Conservation (phyloP, 2,888 invertebrate genomes). For the Pristionchus exspectatus region DNA sequence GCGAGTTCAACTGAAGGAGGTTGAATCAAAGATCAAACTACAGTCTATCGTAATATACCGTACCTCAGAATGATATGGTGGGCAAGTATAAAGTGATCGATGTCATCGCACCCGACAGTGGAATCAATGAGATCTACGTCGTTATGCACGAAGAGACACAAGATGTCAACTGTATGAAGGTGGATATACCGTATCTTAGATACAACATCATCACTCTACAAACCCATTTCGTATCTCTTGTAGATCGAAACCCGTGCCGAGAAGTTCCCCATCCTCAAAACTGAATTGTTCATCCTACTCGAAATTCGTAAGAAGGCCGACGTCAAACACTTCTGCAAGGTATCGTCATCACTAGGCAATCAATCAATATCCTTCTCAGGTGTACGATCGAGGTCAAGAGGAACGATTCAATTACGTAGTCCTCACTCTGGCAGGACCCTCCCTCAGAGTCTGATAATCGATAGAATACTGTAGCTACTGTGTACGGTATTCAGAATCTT, state of each 20-base stretch:
- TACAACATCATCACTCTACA: too few relatives aligned
- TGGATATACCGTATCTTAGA: background rate
- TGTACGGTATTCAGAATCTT: conserved; percentile 24
- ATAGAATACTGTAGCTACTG: background rate
- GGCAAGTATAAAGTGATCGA: conserved; percentile 53
- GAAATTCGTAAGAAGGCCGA: conserved; percentile 53
- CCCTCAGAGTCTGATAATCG: conserved; percentile 42
- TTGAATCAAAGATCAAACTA: background rate
- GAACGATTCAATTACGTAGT: conserved; percentile 54
- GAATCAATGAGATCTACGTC: conserved; percentile 51
- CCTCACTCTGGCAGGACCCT: conserved; percentile 55
- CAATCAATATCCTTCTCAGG: background rate
- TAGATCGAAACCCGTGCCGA: conserved; percentile 26
- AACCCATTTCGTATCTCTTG: background rate
- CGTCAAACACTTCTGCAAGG: conserved; percentile 51
- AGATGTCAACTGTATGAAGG: conserved; percentile 51
- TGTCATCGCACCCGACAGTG: conserved; percentile 9
- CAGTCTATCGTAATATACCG: conserved; percentile 3
- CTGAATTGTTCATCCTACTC: conserved; percentile 54
- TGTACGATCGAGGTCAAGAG: conserved; percentile 46
- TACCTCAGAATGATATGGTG: conserved; percentile 24
- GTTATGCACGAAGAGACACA: conserved; percentile 43
- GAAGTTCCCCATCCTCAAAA: conserved; percentile 54
- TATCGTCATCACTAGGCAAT: background rate
- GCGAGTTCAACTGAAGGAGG: conserved; percentile 31